phyloP scores from a whole-genome alignment of 2,113 vertebrate species.

The Apodemus speciosus region DNA sequence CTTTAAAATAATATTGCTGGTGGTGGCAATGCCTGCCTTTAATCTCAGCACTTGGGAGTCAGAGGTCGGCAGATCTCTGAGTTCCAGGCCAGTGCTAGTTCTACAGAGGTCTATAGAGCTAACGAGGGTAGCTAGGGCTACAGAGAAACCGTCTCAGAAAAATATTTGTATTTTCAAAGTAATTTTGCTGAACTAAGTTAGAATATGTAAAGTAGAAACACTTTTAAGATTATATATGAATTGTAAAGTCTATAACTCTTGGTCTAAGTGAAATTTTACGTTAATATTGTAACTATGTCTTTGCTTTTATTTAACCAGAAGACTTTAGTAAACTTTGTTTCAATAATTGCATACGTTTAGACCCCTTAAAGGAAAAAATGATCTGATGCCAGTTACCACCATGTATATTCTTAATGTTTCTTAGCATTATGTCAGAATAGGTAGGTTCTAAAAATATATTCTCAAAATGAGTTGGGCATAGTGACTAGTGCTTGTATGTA shows the following conservation, averaged over 20 bases:
- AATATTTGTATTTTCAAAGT: conserved; percentile 55
- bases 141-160: not conserved
- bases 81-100: not conserved
- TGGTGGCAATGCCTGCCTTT: not conserved
- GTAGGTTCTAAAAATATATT: conserved; percentile 41
- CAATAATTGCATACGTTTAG: conserved; percentile 41
- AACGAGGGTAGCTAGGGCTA: not conserved
- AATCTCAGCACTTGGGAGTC: not conserved
- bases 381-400: not conserved
- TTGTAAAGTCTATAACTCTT: conserved; percentile 1
- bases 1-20: not conserved
- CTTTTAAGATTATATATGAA: conserved; percentile 49
- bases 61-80: not conserved
- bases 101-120: not conserved
- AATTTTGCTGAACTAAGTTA: conserved; percentile 27
- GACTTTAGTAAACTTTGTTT: conserved; percentile 32
- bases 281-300: not conserved
- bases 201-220: conserved; percentile 41
- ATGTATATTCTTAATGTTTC: conserved; percentile 11
- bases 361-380: conserved; percentile 23
- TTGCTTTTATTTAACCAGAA: conserved; percentile 16
- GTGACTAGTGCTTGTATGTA: not conserved
- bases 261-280: conserved; percentile 26
- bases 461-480: not conserved
- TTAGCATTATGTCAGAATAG: conserved; percentile 1